phyloP scores from a whole-genome alignment of 2,113 vertebrate species.

The Anoplopoma fimbria region DNA sequence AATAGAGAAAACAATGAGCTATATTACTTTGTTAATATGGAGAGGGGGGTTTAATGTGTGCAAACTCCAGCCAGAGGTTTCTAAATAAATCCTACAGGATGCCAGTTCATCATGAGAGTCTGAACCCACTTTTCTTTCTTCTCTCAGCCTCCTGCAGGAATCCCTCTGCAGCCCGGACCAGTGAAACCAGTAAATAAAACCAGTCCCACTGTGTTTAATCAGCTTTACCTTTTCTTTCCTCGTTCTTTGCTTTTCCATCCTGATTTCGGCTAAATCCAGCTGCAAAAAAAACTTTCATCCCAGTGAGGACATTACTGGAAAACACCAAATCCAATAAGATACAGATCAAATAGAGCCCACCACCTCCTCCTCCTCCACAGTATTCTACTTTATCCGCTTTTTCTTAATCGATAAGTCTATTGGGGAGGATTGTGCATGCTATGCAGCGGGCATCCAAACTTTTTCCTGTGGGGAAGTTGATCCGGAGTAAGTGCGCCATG shows the following conservation, averaged over 20 bases:
- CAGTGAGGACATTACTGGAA: constrained; percentile 53
- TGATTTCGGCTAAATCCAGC: constrained; percentile 65
- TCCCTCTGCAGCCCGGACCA: no score
- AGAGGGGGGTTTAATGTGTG: not conserved
- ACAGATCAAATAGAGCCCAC: not conserved
- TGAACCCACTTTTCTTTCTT: not conserved
- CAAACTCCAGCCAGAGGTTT: not conserved
- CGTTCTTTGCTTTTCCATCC: constrained; percentile 81
- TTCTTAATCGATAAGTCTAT: no score
- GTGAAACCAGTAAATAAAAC: not conserved
- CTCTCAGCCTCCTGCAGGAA: constrained; percentile 20
- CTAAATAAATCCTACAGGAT: not conserved
- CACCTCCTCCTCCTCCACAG: not conserved
- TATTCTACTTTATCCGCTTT: not conserved
- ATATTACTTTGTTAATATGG: not conserved
- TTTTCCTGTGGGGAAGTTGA: constrained; percentile 60
- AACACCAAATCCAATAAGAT: constrained; percentile 22
- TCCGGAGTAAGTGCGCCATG: constrained; percentile 80
- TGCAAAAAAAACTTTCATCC: constrained; percentile 79
- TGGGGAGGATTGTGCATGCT: not conserved
- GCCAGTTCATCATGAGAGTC: not conserved
- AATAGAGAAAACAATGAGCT: not conserved
- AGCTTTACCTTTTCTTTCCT: constrained; percentile 83
- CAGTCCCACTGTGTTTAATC: not conserved
- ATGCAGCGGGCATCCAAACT: not conserved